Percentiles rank a stretch among this genome's conserved stretches.
phyloP scores from a whole-genome alignment of 2,113 vertebrate genomes.

The Alexandromys fortis region DNA sequence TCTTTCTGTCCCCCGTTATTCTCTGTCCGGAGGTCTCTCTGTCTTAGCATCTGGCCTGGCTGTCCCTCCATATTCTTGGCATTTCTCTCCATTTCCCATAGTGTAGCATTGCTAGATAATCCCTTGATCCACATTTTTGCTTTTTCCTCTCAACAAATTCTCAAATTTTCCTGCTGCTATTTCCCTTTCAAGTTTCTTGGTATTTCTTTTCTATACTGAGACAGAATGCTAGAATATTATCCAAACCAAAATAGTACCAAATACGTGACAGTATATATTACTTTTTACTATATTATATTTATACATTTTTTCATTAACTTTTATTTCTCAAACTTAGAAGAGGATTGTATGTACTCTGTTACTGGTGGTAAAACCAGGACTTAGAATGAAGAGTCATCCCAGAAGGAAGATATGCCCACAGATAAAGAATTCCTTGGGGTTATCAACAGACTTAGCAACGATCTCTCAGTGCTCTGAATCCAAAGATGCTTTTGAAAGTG shows the following conservation, averaged over 20 bases:
- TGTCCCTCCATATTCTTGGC: background rate
- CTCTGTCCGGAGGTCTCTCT: background rate
- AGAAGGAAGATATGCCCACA: slow-evolving; percentile 29
- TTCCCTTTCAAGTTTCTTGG: background rate
- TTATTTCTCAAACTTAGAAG: slow-evolving; percentile 27
- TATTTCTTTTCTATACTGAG: background rate
- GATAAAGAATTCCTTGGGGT: slow-evolving; percentile 30
- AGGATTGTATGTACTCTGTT: slow-evolving; percentile 14
- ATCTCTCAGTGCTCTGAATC: slow-evolving; percentile 10
- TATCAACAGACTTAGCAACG: slow-evolving; percentile 34
- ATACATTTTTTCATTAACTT: background rate
- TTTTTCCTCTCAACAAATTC: background rate
- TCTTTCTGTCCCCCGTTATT: background rate
- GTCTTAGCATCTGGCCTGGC: background rate
- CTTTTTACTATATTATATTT: slow-evolving; percentile 21
- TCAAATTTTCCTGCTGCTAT: background rate
- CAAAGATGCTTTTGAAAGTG: slow-evolving; percentile 45
- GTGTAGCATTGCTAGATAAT: background rate
- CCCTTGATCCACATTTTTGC: background rate
- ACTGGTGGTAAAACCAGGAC: slow-evolving; percentile 54
- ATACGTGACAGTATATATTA: background rate
- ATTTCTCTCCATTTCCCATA: background rate
- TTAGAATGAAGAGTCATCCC: slow-evolving; percentile 14
- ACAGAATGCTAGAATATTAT: background rate
- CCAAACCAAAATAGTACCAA: background rate